These are phyloP conservation scores for Adrianichthys oophorus DNA, from an alignment of 2,797 vertebrate genomes.

Conservation along the genomic window DNA sequence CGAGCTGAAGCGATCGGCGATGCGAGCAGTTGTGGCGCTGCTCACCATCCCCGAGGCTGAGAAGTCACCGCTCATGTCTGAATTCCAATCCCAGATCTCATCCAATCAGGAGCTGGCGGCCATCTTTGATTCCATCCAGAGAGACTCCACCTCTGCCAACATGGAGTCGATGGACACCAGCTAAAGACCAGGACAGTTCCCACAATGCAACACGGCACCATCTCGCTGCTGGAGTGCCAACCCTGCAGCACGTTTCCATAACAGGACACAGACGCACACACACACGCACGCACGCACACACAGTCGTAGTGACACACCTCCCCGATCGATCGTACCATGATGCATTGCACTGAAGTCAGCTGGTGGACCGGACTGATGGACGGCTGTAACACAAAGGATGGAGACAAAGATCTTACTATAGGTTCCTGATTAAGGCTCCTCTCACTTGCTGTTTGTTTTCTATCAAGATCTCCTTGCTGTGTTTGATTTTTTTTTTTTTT, in stretches of 20 bases:
- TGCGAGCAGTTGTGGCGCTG: conserved; percentile 95
- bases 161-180: conserved; percentile 99
- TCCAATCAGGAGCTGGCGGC: conserved; percentile 98
- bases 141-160: conserved; percentile 96
- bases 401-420: conserved; percentile 71
- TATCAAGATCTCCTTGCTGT: conserved; percentile 58
- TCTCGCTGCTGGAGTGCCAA: conserved; percentile 63
- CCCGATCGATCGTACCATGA: conserved; percentile 80
- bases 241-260: conserved; percentile 69
- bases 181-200: conserved; percentile 72
- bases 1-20: conserved; percentile 95
- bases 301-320: conserved; percentile 64
- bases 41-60: conserved; percentile 98
- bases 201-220: conserved; percentile 62
- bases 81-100: conserved; percentile 99
- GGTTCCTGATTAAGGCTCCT: conserved; percentile 74
- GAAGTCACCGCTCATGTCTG: conserved; percentile 97
- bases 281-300: conserved; percentile 50
- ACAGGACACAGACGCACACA: conserved; percentile 47
- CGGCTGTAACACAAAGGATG: conserved; percentile 75
- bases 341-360: conserved; percentile 94
- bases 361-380: conserved; percentile 67
- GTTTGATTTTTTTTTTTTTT: conserved; percentile 14
- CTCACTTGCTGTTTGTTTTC: conserved; percentile 82
- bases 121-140: conserved; percentile 99